Percentiles rank a stretch among this genome's conserved stretches.
Conservation (phyloP, 2,113 vertebrate species). For the Lycocorax pyrrhopterus region DNA sequence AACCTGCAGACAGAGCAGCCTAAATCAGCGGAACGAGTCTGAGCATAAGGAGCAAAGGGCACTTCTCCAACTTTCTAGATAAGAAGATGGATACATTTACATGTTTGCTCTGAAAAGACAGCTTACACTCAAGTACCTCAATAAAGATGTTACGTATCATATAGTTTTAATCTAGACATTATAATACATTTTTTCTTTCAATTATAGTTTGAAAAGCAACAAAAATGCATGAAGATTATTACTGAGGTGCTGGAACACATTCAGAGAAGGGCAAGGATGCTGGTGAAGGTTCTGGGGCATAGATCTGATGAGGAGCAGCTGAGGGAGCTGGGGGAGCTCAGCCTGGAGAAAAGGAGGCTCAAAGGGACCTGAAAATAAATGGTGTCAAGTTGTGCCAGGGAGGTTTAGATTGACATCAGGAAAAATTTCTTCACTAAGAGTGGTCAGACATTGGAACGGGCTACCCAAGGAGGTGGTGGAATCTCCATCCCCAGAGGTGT, state of each 20-base stretch:
- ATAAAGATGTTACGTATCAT: background rate
- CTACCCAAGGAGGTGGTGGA: background rate
- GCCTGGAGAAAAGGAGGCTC: background rate
- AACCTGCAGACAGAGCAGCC: background rate
- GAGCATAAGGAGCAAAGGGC: background rate
- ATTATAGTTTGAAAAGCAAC: background rate
- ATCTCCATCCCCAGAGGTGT: background rate
- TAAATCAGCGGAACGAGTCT: rapidly evolving
- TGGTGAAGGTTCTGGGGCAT: background rate
- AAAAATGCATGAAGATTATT: background rate
- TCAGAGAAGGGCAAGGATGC: background rate
- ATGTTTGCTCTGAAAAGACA: background rate
- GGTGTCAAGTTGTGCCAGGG: background rate
- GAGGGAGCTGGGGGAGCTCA: background rate
- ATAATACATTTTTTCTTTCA: background rate
- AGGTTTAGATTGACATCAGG: background rate
- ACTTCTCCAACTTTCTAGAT: background rate
- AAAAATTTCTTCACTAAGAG: background rate
- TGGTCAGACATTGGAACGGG: background rate
- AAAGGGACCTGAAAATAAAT: background rate
- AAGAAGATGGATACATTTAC: background rate
- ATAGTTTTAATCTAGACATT: background rate
- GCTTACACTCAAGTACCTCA: background rate
- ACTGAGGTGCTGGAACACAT: background rate
- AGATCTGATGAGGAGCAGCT: background rate